Base-by-base conservation (phyloP, 2,888 invertebrate genomes). In the Agriopis marginaria region DNA sequence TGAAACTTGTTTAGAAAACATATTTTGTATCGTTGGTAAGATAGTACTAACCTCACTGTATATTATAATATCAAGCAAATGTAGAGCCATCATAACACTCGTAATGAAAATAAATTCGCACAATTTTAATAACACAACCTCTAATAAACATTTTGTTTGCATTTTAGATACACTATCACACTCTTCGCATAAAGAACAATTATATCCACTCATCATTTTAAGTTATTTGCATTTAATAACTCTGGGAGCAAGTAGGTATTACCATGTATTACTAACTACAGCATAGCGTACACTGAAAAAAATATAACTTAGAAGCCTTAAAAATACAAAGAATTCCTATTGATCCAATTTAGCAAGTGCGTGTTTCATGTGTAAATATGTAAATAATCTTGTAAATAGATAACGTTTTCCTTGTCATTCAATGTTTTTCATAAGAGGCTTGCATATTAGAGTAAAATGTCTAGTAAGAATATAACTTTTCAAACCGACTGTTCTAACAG, bases 261-360 rank as follows among this genome's bases (percentile, higher is more conserved):
- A n/a, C n/a, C n/a, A n/a, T n/a, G n/a, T 60, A 40, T 39, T 50
- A 49, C 49, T 23, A 53, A 32, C 11, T 40, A 14, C 32, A 55
- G 44, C 23, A 17, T 47, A 44, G 12, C 23, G 50, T 12, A 42
- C 14, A 68, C 63, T 68, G 68, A 14, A 54, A 70, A n/a, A 39
- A 58, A 11, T 56, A 45, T 54, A 39, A 58, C 51, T 45, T n/a
- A 3, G 74, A 75, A 74, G 70, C 74, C 75, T 50, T 71, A 75
- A 51, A 53, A 59, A 71, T 66, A 47, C 58, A n/a, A 69, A 71
- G 47, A 64, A 58, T 66, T 63, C 70, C 56, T 70, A 67, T 74
- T 70, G 61, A 66, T 68, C 54, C 40, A 71, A 71, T 62, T 58
- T 70, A 64, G 44, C 55, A 49, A 55, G 53, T 55, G 11, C 47